phyloP scores from a whole-genome alignment of 2,888 invertebrate species.

The Tipula vernalis region DNA sequence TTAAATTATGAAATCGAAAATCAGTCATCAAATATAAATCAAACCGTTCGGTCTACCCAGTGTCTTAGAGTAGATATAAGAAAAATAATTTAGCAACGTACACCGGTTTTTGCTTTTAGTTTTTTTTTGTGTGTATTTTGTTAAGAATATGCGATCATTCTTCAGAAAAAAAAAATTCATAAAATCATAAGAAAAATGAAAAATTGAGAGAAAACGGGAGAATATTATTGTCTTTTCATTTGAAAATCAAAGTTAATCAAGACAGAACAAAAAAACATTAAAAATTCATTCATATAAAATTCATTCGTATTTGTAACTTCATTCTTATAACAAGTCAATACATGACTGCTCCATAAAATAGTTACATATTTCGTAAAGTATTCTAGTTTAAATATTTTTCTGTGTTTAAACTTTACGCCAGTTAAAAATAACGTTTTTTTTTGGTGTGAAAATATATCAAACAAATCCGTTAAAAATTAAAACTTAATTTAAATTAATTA shows the following conservation, averaged over 20 bases:
- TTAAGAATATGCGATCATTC: background rate
- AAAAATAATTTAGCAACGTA: background rate
- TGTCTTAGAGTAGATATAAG: background rate
- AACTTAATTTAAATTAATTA: background rate
- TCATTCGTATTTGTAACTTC: slow-evolving; percentile 9
- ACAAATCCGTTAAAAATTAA: background rate
- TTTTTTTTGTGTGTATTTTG: background rate
- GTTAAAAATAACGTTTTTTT: background rate
- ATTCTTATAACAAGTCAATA: background rate
- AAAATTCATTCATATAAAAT: slow-evolving; percentile 9
- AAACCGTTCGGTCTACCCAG: background rate
- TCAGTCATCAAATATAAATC: background rate
- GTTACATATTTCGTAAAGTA: background rate
- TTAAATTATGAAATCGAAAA: background rate
- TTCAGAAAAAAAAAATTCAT: background rate
- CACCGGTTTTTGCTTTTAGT: background rate
- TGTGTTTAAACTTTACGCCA: background rate
- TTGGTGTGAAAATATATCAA: background rate
- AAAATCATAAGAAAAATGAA: background rate
- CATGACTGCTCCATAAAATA: background rate
- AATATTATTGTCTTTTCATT: background rate
- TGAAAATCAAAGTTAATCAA: background rate
- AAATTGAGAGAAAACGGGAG: background rate
- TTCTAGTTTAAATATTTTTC: background rate
- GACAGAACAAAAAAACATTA: background rate